A percentile compares a stretch with the other conserved stretches of the same genome.
Conservation (phyloP, 1,140 invertebrate species). For the Belonocnema kinseyi region DNA sequence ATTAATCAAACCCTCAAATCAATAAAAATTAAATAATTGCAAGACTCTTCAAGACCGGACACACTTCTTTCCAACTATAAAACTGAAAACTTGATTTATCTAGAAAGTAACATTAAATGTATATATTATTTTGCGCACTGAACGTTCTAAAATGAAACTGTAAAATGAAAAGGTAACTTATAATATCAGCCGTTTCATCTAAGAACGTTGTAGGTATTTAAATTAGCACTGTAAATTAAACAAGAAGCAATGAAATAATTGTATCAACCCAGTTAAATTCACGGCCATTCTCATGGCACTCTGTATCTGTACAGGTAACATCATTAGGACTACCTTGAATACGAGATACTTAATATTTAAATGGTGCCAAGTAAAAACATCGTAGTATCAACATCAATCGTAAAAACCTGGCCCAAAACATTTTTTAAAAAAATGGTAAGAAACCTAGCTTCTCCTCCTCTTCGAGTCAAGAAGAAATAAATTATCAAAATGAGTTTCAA, state of each 20-base stretch:
- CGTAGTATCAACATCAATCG: background rate
- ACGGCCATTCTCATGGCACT: constrained; percentile 19
- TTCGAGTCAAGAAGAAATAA: no score
- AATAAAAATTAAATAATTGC: background rate
- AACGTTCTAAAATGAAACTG: background rate
- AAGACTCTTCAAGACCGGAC: constrained; percentile 4
- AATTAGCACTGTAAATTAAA: background rate
- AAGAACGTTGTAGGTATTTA: constrained; percentile 11
- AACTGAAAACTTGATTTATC: background rate
- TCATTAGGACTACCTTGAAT: constrained; percentile 4
- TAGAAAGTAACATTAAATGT: background rate
- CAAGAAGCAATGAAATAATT: constrained; percentile 6
- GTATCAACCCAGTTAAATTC: constrained; percentile 9
- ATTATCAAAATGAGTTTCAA: no score
- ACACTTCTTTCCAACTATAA: background rate
- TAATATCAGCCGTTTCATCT: constrained; percentile 1
- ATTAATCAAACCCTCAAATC: background rate
- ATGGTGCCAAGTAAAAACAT: background rate
- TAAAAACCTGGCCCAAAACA: background rate
- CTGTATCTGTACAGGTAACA: constrained; percentile 10
- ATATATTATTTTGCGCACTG: constrained; percentile 6
- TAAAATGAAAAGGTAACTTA: constrained; percentile 21
- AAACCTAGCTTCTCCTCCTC: no score
- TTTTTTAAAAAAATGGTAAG: no score
- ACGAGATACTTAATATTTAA: constrained; percentile 20